These are phyloP conservation scores for Syrphus vitripennis DNA, from an alignment of 2,888 invertebrate species.

Conservation along the genomic window DNA sequence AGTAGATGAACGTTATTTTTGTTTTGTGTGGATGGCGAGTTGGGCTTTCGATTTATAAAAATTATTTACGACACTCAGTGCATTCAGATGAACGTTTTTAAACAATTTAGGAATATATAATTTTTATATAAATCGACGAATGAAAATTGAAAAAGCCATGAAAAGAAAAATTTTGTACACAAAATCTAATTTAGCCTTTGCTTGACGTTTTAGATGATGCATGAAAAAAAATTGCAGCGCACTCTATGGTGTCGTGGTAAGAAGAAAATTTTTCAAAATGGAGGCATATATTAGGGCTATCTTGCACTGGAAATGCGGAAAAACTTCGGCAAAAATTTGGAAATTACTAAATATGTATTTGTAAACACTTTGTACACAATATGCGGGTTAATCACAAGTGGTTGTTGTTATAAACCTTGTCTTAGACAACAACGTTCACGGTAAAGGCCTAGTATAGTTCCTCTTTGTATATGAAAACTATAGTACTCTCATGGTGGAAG, in stretches of 20 bases:
- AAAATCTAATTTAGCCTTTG: constrained; percentile 19
- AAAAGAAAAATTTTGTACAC: constrained; percentile 59
- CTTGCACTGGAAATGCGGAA: too few species aligned
- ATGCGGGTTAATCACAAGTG: too few species aligned
- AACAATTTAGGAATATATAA: background rate
- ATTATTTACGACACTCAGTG: background rate
- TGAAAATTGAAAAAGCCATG: constrained; percentile 1
- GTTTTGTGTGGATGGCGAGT: background rate
- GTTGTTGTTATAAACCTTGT: too few species aligned
- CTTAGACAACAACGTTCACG: too few species aligned
- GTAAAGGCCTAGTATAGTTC: too few species aligned
- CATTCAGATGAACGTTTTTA: background rate
- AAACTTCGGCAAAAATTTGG: too few species aligned
- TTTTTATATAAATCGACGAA: background rate
- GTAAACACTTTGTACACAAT: too few species aligned
- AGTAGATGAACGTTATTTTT: background rate
- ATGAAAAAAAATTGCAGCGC: background rate
- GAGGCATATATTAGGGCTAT: background rate
- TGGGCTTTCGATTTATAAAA: too few species aligned
- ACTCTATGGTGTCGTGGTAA: background rate
- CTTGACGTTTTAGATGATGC: constrained; percentile 46
- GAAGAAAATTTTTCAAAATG: background rate
- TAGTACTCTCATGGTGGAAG: too few species aligned
- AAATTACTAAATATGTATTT: too few species aligned
- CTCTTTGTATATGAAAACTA: too few species aligned